These are phyloP conservation scores for Drosophila atripex DNA, from an alignment of 2,888 invertebrate species.

Conservation along the genomic window DNA sequence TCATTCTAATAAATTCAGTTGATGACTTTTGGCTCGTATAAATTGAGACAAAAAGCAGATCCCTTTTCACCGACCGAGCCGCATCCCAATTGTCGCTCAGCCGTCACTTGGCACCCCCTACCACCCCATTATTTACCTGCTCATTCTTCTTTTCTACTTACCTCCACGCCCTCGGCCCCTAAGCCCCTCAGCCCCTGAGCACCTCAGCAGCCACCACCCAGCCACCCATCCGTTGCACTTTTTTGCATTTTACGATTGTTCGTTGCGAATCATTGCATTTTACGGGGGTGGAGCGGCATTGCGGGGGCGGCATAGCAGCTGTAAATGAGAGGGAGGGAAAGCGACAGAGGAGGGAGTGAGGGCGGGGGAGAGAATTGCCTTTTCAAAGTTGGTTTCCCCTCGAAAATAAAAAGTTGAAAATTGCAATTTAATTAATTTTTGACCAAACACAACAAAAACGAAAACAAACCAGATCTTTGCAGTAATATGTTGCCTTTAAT, in stretches of 20 bases:
- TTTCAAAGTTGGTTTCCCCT: constrained; percentile 16
- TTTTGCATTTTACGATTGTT: constrained; percentile 58
- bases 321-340: constrained; percentile 4
- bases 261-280: constrained; percentile 58
- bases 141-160: not conserved
- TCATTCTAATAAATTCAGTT: not conserved
- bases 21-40: not conserved
- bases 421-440: constrained; percentile 48
- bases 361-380: constrained; percentile 42
- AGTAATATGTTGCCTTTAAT: constrained; percentile 72
- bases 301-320: constrained; percentile 9
- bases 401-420: constrained; percentile 36
- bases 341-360: not conserved
- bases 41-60: constrained; percentile 7
- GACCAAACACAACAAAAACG: not conserved
- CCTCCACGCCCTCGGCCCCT: not conserved
- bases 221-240: constrained; percentile 13
- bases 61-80: constrained; percentile 4
- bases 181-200: not conserved
- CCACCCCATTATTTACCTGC: constrained; percentile 12
- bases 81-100: constrained; percentile 38
- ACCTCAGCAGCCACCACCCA: not conserved
- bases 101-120: constrained; percentile 20
- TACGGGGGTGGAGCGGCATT: constrained; percentile 9
- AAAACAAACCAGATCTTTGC: constrained; percentile 40